These are phyloP conservation scores for Chaenodraco wilsoni DNA, from an alignment of 2,797 vertebrate genomes.

Conservation along the genomic window DNA sequence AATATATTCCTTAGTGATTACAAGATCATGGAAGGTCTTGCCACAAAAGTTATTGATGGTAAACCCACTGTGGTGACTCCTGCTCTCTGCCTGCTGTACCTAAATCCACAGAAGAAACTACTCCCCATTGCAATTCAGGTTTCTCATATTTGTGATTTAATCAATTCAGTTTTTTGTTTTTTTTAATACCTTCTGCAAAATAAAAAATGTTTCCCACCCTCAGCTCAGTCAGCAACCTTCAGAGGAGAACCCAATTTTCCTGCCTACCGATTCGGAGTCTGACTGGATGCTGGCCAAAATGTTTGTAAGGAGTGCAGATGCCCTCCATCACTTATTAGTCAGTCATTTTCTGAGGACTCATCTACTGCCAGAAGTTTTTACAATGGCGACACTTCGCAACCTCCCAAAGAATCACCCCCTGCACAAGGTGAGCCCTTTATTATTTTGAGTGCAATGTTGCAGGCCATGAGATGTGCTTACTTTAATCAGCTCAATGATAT, in stretches of 20 bases:
- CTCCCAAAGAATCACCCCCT: slow-evolving; percentile 77
- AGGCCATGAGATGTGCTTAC: background rate
- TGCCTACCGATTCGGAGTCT: slow-evolving; percentile 72
- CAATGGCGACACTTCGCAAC: slow-evolving; percentile 69
- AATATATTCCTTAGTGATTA: slow-evolving; percentile 53
- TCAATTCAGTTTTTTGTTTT: background rate
- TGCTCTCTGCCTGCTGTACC: slow-evolving; percentile 45
- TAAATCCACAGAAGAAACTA: slow-evolving; percentile 45
- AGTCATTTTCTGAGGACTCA: slow-evolving; percentile 72
- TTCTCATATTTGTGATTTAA: background rate
- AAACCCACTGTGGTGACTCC: slow-evolving; percentile 2
- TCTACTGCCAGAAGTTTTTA: slow-evolving; percentile 74
- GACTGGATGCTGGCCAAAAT: slow-evolving; percentile 83
- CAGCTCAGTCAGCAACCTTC: slow-evolving; percentile 76
- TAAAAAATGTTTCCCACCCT: background rate
- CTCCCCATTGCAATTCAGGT: slow-evolving; percentile 59
- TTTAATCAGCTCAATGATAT: background rate
- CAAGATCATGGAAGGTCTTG: slow-evolving; percentile 42
- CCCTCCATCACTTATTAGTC: slow-evolving; percentile 51
- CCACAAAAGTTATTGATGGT: slow-evolving; percentile 9
- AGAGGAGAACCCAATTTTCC: slow-evolving; percentile 74
- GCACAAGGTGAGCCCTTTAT: slow-evolving; percentile 68
- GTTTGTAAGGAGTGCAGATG: slow-evolving; percentile 72
- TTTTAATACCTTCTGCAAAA: background rate
- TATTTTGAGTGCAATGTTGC: background rate